A percentile compares a stretch with the other conserved stretches of the same genome.
Conservation (phyloP, 2,797 vertebrate genomes). For the Numenius phaeopus region DNA sequence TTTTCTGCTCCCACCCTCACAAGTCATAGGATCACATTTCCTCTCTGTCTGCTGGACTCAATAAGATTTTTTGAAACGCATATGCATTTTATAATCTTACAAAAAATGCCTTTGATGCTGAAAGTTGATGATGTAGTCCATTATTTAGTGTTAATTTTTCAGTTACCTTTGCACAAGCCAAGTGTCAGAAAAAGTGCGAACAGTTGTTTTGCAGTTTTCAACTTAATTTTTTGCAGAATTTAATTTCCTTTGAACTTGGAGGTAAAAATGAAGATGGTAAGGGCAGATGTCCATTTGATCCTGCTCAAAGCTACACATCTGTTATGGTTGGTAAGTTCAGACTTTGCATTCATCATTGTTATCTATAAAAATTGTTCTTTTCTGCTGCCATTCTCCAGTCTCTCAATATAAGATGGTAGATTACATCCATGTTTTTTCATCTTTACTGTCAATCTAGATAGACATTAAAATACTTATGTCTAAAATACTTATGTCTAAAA, state of each 20-base stretch:
- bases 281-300: constrained; percentile 95
- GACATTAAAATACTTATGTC: rapidly evolving
- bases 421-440: not conserved
- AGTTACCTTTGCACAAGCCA: not conserved
- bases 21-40: not conserved
- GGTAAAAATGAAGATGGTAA: constrained; percentile 90
- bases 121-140: not conserved
- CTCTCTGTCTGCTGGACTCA: not conserved
- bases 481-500: no score
- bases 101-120: not conserved
- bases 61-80: not conserved
- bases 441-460: not conserved
- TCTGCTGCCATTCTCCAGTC: not conserved
- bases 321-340: constrained; percentile 96
- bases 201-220: not conserved
- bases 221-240: constrained; percentile 57
- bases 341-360: not conserved
- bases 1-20: not conserved
- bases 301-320: constrained; percentile 93
- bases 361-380: rapidly evolving
- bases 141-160: not conserved
- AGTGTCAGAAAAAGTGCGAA: not conserved
- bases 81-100: not conserved
- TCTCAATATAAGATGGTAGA: not conserved
- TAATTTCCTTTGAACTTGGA: constrained; percentile 82